Percentiles rank a stretch among this genome's conserved stretches.
Conservation (phyloP, 2,113 vertebrate genomes). For the Polyodon spathula region DNA sequence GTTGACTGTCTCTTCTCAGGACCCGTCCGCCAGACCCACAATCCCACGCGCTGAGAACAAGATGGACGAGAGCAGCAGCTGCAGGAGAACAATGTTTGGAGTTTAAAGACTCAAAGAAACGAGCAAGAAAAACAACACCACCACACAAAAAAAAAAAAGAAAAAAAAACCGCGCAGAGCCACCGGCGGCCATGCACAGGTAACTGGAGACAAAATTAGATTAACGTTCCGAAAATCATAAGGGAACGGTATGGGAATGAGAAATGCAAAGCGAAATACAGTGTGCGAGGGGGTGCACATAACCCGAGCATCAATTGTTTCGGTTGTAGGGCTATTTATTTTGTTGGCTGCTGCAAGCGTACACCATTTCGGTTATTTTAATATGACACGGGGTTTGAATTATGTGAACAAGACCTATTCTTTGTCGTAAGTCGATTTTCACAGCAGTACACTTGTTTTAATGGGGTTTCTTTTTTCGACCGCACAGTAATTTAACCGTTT, state of each 20-base stretch:
- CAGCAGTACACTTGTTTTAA: too few species aligned
- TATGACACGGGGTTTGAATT: not conserved
- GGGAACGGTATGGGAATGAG: not conserved
- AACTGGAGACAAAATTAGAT: conserved; percentile 19
- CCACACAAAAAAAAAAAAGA: conserved; percentile 26
- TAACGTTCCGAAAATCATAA: not conserved
- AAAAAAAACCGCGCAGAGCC: conserved; percentile 35
- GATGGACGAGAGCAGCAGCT: conserved; percentile 64
- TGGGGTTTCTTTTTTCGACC: too few species aligned
- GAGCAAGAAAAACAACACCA: conserved; percentile 22
- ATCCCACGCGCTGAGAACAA: conserved; percentile 64
- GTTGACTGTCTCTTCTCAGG: conserved; percentile 63
- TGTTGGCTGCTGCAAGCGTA: conserved; percentile 23
- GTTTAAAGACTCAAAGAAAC: conserved; percentile 48
- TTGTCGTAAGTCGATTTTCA: too few species aligned
- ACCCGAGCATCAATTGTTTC: conserved; percentile 63
- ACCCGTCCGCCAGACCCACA: conserved; percentile 65
- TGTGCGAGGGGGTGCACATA: conserved; percentile 31
- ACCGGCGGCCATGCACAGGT: conserved; percentile 58
- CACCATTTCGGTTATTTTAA: conserved; percentile 22
- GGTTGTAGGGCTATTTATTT: conserved; percentile 45
- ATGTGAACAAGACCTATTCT: too few species aligned
- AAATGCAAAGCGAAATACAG: conserved; percentile 11
- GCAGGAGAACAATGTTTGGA: conserved; percentile 70
- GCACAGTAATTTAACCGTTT: too few species aligned